These are phyloP conservation scores for Pygoscelis adeliae DNA, from an alignment of 2,113 vertebrate species.

Conservation along the genomic window DNA sequence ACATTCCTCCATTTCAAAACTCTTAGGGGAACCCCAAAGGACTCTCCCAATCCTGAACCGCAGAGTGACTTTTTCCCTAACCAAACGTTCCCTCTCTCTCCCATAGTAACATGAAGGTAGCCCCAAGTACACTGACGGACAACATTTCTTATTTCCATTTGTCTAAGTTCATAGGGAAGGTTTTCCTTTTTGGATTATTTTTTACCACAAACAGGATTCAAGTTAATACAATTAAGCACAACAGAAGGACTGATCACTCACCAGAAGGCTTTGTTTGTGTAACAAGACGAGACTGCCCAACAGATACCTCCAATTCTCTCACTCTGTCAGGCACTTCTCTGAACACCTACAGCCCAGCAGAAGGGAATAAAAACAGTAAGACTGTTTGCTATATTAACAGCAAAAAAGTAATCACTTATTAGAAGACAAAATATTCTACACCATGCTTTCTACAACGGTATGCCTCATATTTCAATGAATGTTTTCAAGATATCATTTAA, in stretches of 20 bases:
- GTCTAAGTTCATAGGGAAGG: neutral
- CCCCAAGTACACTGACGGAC: accelerated
- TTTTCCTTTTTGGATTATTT: neutral
- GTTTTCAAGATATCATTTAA: neutral
- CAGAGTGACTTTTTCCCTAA: neutral
- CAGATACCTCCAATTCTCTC: slow-evolving; percentile 76
- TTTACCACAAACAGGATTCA: neutral
- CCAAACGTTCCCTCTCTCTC: neutral
- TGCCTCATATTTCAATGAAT: neutral
- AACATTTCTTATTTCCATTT: neutral
- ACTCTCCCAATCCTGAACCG: neutral
- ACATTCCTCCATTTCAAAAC: neutral
- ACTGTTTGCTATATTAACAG: neutral
- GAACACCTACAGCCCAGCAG: slow-evolving; percentile 71
- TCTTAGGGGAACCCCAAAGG: neutral
- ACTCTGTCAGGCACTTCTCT: slow-evolving; percentile 82
- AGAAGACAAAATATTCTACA: neutral
- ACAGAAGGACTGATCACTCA: neutral
- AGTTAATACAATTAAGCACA: neutral
- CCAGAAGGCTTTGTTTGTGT: slow-evolving; percentile 77
- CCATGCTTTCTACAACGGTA: neutral
- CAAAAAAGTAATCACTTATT: neutral
- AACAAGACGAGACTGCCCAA: slow-evolving; percentile 66
- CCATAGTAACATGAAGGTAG: neutral
- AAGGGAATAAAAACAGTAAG: neutral